Evolutionary conservation across 2,888 invertebrate genomes (phyloP).

Genomic region (Heliconius erato): DNA sequence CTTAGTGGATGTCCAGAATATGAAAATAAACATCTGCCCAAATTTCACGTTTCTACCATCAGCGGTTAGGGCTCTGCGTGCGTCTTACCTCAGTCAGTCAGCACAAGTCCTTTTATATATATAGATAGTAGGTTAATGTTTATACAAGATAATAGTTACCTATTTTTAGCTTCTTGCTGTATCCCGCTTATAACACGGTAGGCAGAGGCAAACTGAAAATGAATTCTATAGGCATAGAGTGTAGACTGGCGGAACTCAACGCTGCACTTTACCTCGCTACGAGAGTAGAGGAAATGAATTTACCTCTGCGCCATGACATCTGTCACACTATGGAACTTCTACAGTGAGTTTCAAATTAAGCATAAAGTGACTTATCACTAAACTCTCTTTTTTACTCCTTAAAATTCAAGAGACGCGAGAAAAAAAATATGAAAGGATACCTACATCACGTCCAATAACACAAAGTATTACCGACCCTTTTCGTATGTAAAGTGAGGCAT

Average conservation of each 20-base stretch:
- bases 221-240: neutral
- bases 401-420: neutral
- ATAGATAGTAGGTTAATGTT: no score
- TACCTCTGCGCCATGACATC: neutral
- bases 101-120: neutral
- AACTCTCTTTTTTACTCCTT: neutral
- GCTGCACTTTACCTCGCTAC: neutral
- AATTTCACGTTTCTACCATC: no score
- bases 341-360: neutral
- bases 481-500: slow-evolving; percentile 35
- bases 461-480: slow-evolving; percentile 36
- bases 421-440: slow-evolving; percentile 11
- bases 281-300: neutral
- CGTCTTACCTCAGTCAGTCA: no score
- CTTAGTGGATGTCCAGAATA: no score
- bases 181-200: no score
- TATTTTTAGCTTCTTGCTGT: no score
- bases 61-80: no score
- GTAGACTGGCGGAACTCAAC: no score
- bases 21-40: no score
- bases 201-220: no score
- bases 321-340: no score
- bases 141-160: no score
- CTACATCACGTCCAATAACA: slow-evolving; percentile 41
- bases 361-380: neutral